Conservation (phyloP, 2,113 vertebrate genomes). For the Macrotis lagotis region DNA sequence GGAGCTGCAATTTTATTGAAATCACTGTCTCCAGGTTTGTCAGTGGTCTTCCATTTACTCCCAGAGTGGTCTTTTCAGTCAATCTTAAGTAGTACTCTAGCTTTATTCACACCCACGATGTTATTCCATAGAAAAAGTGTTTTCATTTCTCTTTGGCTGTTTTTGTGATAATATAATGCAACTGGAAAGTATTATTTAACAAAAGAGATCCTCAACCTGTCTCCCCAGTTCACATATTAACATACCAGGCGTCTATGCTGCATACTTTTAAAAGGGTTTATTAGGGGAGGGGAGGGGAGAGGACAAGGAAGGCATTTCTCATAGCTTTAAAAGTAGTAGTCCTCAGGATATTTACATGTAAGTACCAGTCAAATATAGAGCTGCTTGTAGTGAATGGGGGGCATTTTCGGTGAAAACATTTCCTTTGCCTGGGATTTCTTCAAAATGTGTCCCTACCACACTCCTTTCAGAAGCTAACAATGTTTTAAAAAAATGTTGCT, state of each 20-base stretch:
- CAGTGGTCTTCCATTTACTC: neutral
- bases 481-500: neutral
- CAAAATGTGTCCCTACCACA: neutral
- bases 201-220: neutral
- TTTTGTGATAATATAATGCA: constrained; percentile 24
- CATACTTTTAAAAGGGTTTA: neutral
- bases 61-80: neutral
- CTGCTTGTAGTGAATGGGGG: neutral
- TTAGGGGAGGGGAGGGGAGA: neutral
- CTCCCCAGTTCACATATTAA: constrained; percentile 10
- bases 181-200: constrained; percentile 3
- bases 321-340: neutral
- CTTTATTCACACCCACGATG: neutral
- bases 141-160: neutral
- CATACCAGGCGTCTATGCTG: neutral
- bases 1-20: constrained; percentile 43
- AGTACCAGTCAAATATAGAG: neutral
- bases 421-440: constrained; percentile 20
- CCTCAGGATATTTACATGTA: neutral
- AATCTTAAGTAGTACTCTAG: neutral
- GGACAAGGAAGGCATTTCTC: neutral
- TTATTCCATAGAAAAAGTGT: constrained; percentile 5
- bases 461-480: neutral
- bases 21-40: constrained; percentile 47
- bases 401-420: constrained; percentile 26